These are phyloP conservation scores for Styela plicata DNA, from an alignment of 23 tunicate species.

Conservation along the genomic window DNA sequence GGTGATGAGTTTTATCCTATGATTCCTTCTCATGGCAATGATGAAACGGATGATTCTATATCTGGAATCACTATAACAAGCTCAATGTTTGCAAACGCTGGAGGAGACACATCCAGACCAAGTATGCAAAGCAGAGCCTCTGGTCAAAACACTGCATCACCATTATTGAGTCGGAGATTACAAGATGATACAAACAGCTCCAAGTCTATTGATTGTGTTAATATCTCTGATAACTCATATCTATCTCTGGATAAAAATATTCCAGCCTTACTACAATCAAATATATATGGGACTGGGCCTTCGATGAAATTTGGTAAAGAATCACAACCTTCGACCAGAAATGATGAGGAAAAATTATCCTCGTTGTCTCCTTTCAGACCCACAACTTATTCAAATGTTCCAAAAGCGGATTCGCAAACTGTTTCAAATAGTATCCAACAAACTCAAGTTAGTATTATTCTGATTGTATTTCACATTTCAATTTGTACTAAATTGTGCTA, in stretches of 20 bases:
- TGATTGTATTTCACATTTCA: background rate
- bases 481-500: too few species aligned
- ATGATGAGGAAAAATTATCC: too few species aligned
- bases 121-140: constrained; percentile 7
- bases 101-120: constrained; percentile 24
- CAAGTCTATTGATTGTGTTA: constrained; percentile 4
- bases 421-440: constrained; percentile 44
- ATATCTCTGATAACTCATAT: constrained; percentile 9
- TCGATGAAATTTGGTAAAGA: too few species aligned
- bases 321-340: background rate
- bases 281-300: background rate
- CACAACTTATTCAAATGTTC: background rate
- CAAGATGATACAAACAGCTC: background rate
- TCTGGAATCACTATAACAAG: constrained; percentile 25
- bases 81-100: constrained; percentile 9
- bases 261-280: constrained; percentile 1
- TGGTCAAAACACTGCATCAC: background rate
- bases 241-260: background rate
- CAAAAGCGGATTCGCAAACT: constrained; percentile 26
- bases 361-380: background rate
- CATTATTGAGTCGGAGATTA: background rate
- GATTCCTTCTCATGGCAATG: constrained; percentile 9
- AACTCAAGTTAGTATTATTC: constrained; percentile 35
- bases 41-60: constrained; percentile 11
- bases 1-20: constrained; percentile 11